Base-by-base conservation (phyloP, 2,113 vertebrate species). In the Elaphurus davidianus region DNA sequence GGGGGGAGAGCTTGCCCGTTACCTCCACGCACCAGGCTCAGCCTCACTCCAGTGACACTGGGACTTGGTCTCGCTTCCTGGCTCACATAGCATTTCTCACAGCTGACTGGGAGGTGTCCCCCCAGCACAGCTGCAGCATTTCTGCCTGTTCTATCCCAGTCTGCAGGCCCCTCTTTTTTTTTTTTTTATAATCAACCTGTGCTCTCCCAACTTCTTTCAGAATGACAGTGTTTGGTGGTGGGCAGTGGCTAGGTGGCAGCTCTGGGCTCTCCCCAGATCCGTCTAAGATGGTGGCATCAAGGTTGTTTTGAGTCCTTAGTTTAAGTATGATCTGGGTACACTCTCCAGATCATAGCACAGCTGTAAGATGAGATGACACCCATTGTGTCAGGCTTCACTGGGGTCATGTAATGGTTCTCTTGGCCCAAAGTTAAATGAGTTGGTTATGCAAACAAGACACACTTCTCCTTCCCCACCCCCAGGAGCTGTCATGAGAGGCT, bases 321-420 rank as follows among this genome's bases (percentile, higher is more conserved):
- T 15, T 55, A 55, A 40, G 82, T 57, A 36, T 23, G 45, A 71
- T 71, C 67, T 36, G 59, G 40, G 33, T 7, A 4, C 23, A 7
- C 1, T 78, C 40, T 94, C 57, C 11, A 43, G 47, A 82, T 43
- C 47, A 30, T 21, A 23, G 33, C 40, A 23, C 33, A 23, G 45
- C 50, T 52, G 4, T 47, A 12, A 52, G 59, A n/a, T 50, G 52
- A 87, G 71, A 36, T 30, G 7, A 36, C 15, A 13, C 47, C 27
- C 1, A 0, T 78, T 27, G 19, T 10, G 47, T 76, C 74, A 83
- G 47, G 23, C 62, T 93, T 78, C 64, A 19, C 7, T 25, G 30
- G 33, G 27, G 36, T n/a, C n/a, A 5, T 2, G 0, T 3, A 62
- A 10, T 8, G 16, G 67, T 21, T 47, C 6, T 1, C n/a, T 76